These are phyloP conservation scores for Sceliomorpha sp. DNA, from an alignment of 2,888 invertebrate species.

Conservation along the genomic window DNA sequence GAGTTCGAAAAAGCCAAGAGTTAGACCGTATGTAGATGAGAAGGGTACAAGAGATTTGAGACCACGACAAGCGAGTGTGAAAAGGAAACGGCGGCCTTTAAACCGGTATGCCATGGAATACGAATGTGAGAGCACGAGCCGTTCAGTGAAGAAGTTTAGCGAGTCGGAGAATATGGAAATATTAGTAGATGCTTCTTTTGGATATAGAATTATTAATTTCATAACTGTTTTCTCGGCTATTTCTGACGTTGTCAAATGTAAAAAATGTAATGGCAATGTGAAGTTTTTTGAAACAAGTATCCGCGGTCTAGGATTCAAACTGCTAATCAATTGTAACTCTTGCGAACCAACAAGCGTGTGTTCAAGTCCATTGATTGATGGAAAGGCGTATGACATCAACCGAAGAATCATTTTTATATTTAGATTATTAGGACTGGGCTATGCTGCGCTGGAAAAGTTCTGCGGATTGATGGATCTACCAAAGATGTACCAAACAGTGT, in stretches of 20 bases:
- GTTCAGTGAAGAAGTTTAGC: constrained; percentile 16
- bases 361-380: constrained; percentile 11
- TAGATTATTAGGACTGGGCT: too few relatives aligned
- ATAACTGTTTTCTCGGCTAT: constrained; percentile 37
- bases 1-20: too few relatives aligned
- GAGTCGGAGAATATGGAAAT: constrained; percentile 5
- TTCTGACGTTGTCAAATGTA: constrained; percentile 37
- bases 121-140: constrained; percentile 54
- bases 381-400: too few relatives aligned
- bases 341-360: constrained; percentile 6
- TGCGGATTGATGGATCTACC: too few relatives aligned
- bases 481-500: too few relatives aligned
- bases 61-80: constrained; percentile 4
- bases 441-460: too few relatives aligned
- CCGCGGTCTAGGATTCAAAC: constrained; percentile 42
- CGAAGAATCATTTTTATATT: too few relatives aligned
- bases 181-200: constrained; percentile 2
- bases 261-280: constrained; percentile 39
- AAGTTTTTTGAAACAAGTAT: constrained; percentile 31
- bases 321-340: constrained; percentile 13
- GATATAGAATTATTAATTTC: constrained; percentile 30
- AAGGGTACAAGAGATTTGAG: background rate
- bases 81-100: constrained; percentile 25
- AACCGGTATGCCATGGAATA: constrained; percentile 40
- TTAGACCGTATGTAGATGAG: too few relatives aligned